Conservation (phyloP, 2,797 vertebrate genomes). For the Poliocrania exsul region DNA sequence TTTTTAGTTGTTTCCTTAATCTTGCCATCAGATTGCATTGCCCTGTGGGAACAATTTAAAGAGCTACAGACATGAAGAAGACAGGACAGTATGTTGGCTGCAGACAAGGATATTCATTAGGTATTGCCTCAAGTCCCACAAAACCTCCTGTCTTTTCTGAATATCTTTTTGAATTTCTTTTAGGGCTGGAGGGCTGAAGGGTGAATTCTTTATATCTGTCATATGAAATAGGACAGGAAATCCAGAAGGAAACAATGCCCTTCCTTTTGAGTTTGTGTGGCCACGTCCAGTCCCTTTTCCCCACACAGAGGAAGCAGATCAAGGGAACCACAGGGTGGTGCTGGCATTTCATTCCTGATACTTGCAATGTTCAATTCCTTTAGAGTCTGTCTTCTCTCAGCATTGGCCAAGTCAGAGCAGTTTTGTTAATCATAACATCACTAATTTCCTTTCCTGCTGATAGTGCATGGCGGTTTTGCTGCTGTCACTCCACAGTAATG, state of each 20-base stretch:
- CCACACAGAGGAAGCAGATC: neutral
- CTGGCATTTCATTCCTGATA: neutral
- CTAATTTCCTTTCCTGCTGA: conserved; percentile 61
- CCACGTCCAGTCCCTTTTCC: neutral
- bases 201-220: neutral
- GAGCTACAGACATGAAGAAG: neutral
- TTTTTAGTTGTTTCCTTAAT: neutral
- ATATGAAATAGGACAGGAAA: neutral
- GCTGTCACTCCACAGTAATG: conserved; percentile 52
- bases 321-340: neutral
- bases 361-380: neutral
- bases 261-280: neutral
- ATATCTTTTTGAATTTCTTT: neutral
- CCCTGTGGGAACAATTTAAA: neutral
- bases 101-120: neutral
- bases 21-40: neutral
- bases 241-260: neutral
- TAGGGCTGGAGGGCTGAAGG: neutral
- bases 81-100: neutral
- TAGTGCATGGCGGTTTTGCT: conserved; percentile 37
- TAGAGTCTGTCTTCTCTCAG: neutral
- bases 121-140: neutral
- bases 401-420: neutral
- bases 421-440: conserved; percentile 61
- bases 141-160: neutral